Evolutionary conservation across 1,140 invertebrate species (phyloP).

Genomic region (Nebria ingens): DNA sequence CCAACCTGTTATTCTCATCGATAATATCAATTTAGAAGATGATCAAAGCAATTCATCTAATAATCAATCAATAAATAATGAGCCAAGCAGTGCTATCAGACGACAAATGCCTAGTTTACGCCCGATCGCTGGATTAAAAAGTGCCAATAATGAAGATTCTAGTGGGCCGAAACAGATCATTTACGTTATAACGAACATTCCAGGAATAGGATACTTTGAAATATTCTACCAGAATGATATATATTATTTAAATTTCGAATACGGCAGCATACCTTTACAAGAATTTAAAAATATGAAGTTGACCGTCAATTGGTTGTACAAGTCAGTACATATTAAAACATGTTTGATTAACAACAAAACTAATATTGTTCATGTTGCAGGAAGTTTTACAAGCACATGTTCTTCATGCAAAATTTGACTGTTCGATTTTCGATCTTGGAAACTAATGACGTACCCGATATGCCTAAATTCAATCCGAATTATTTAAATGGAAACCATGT

Average conservation of each 20-base stretch:
- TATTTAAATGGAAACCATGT: background rate
- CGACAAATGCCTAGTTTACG: background rate
- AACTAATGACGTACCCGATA: background rate
- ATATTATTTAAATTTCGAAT: background rate
- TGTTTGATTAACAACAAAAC: too few species aligned
- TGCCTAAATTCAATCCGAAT: background rate
- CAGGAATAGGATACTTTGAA: background rate
- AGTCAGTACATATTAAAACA: too few species aligned
- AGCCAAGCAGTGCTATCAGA: background rate
- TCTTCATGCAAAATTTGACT: constrained; percentile 7
- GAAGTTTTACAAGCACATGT: background rate
- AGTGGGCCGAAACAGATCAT: background rate
- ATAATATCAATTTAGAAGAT: constrained; percentile 4
- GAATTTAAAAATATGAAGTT: background rate
- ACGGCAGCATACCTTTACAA: background rate
- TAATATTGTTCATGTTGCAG: background rate
- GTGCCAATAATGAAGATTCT: background rate
- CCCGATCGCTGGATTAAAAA: background rate
- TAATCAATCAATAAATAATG: background rate
- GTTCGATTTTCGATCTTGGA: background rate
- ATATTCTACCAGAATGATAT: background rate
- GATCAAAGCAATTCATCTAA: background rate
- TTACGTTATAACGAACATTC: constrained; percentile 4
- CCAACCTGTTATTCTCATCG: background rate
- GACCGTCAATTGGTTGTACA: background rate